These are phyloP conservation scores for Tamandua tetradactyla DNA, from an alignment of 2,797 vertebrate genomes.

Conservation along the genomic window DNA sequence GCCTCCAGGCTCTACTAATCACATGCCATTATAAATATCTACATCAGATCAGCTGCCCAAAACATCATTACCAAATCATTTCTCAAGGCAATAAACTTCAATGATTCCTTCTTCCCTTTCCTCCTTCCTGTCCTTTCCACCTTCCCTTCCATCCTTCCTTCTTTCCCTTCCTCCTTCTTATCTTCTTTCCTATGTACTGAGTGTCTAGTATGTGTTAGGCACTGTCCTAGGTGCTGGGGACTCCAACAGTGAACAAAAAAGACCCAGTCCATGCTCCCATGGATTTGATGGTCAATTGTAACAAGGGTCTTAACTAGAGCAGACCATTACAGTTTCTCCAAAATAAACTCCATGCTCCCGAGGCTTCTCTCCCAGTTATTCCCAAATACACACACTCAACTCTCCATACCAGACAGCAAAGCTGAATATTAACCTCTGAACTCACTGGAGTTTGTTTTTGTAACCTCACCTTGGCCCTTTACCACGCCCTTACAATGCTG, in stretches of 20 bases:
- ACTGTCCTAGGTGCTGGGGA: not conserved
- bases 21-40: not conserved
- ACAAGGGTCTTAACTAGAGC: not conserved
- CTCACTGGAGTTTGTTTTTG: not conserved
- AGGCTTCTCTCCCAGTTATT: not conserved
- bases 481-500: not conserved
- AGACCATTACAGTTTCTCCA: not conserved
- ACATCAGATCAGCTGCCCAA: not conserved
- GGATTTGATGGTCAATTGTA: not conserved
- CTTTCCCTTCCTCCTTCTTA: not conserved
- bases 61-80: not conserved
- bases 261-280: not conserved
- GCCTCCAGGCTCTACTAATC: not conserved
- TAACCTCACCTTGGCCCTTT: not conserved
- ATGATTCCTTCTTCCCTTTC: not conserved
- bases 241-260: not conserved
- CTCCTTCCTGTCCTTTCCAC: too few relatives aligned
- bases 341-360: not conserved
- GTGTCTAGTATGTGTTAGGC: not conserved
- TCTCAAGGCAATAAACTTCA: not conserved
- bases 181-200: not conserved
- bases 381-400: not conserved
- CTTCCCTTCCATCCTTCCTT: not conserved
- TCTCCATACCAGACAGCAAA: not conserved
- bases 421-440: not conserved